Evolutionary conservation across 2,113 vertebrate species (phyloP).

Genomic region (Rafetus swinhoei): DNA sequence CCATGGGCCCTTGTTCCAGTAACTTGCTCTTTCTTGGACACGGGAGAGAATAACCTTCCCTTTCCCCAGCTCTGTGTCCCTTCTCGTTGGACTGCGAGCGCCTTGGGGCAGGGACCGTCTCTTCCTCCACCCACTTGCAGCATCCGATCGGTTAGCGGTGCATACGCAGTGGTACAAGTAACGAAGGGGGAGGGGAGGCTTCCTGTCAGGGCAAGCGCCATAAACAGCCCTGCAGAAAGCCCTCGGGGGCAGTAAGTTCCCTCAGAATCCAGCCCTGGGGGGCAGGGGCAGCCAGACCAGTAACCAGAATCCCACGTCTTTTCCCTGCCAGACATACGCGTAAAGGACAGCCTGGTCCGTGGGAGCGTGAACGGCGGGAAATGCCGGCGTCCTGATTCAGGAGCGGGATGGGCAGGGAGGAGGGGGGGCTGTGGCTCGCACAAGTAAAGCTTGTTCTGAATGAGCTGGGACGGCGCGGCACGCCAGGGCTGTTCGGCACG

Average conservation of each 20-base stretch:
- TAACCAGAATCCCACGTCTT: neutral
- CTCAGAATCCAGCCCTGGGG: accelerated
- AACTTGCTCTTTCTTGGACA: neutral
- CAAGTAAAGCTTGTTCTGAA: neutral
- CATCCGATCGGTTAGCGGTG: neutral
- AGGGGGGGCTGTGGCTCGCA: too few relatives aligned
- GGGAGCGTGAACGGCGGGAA: neutral
- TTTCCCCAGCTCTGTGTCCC: neutral
- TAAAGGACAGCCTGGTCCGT: neutral
- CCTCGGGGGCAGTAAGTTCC: neutral
- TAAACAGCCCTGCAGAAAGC: neutral
- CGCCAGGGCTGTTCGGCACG: accelerated
- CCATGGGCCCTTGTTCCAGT: neutral
- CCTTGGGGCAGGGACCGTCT: neutral
- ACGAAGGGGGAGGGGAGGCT: neutral
- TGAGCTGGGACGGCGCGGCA: neutral
- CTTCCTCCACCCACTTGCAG: neutral
- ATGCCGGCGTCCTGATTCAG: neutral
- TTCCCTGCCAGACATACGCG: neutral
- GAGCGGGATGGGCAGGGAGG: neutral
- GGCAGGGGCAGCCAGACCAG: neutral
- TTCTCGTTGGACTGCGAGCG: neutral
- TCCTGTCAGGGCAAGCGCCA: accelerated
- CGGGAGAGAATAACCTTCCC: neutral
- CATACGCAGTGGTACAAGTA: neutral